A percentile compares a stretch with the other conserved stretches of the same genome.
phyloP scores from a whole-genome alignment of 2,888 invertebrate genomes.

The Prosapia bicincta region DNA sequence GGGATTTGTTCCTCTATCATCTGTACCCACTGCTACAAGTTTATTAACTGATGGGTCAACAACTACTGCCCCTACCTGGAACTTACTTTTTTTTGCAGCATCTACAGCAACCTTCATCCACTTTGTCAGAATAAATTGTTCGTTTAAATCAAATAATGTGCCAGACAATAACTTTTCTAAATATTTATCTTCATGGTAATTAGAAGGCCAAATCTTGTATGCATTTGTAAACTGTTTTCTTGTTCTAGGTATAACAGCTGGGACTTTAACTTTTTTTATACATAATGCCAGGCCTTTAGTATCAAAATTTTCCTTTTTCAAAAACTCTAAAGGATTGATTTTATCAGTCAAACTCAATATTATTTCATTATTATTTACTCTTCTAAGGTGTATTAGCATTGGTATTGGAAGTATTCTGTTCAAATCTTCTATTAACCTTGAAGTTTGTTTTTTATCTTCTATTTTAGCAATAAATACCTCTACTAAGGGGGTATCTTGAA shows the following conservation, averaged over 20 bases:
- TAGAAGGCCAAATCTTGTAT: conserved; percentile 70
- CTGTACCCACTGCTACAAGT: conserved; percentile 64
- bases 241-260: conserved; percentile 59
- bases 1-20: conserved; percentile 57
- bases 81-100: conserved; percentile 46
- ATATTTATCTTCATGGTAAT: conserved; percentile 76
- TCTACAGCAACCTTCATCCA: conserved; percentile 60
- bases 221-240: conserved; percentile 62
- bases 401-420: conserved; percentile 58
- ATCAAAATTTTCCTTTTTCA: neutral
- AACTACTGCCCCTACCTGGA: conserved; percentile 57
- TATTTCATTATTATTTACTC: conserved; percentile 54
- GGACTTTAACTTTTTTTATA: conserved; percentile 49
- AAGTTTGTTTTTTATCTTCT: conserved; percentile 58
- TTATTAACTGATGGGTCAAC: conserved; percentile 67
- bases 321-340: neutral
- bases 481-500: conserved; percentile 50
- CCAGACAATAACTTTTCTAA: conserved; percentile 64
- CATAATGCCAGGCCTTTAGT: conserved; percentile 11
- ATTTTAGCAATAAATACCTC: conserved; percentile 61
- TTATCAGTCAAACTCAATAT: conserved; percentile 30
- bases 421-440: conserved; percentile 57
- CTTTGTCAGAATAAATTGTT: conserved; percentile 54
- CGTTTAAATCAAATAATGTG: conserved; percentile 54
- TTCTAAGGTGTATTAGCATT: conserved; percentile 66